Evolutionary conservation across 2,113 vertebrate species (phyloP).

Genomic region (Casuarius casuarius): DNA sequence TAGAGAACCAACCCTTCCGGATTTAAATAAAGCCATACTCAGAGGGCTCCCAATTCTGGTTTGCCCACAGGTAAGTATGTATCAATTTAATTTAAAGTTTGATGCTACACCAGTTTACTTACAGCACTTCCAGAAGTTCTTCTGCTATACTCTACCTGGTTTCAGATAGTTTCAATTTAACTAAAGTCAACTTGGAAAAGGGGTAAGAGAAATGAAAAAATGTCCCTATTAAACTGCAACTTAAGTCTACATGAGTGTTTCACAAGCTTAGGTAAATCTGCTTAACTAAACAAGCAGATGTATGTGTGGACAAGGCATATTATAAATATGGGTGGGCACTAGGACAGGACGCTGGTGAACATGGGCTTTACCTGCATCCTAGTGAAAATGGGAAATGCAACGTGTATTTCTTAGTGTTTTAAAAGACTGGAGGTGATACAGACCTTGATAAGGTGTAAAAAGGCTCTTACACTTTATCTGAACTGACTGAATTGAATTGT

Average conservation of each 20-base stretch:
- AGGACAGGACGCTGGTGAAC: neutral
- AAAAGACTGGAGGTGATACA: neutral
- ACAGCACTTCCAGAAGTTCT: neutral
- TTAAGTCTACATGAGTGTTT: fast-evolving
- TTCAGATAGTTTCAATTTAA: neutral
- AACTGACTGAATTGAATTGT: neutral
- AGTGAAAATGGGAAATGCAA: too few species aligned
- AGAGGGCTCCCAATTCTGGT: too few species aligned
- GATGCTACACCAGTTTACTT: neutral
- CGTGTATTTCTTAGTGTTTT: neutral
- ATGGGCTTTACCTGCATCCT: fast-evolving
- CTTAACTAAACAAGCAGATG: neutral
- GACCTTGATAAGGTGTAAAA: neutral
- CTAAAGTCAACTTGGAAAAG: neutral
- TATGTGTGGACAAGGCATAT: fast-evolving
- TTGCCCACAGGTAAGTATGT: neutral
- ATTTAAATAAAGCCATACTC: neutral
- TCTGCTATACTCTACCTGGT: neutral
- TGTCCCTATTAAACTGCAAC: neutral
- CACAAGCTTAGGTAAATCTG: neutral
- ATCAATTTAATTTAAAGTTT: neutral
- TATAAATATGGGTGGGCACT: fast-evolving
- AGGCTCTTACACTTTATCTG: neutral
- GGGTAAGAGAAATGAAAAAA: neutral
- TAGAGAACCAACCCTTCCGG: too few species aligned